Percentiles rank a stretch among this genome's conserved stretches.
These are phyloP conservation scores for Bellardia pandia DNA, from an alignment of 2,888 invertebrate genomes.

Conservation along the genomic window DNA sequence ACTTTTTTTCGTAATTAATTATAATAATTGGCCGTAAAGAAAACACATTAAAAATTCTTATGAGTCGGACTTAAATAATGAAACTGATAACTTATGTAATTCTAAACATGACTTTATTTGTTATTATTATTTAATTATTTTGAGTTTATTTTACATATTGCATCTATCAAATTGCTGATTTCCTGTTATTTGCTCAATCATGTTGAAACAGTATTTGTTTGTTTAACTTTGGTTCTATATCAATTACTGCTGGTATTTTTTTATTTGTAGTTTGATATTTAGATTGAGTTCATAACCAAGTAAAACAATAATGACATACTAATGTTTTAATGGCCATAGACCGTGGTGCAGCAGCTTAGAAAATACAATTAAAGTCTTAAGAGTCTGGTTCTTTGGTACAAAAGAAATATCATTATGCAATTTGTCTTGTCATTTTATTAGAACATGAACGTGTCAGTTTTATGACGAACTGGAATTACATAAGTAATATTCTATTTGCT, in stretches of 20 bases:
- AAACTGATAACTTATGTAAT: constrained; percentile 15
- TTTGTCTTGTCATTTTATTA: constrained; percentile 36
- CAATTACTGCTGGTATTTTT: neutral
- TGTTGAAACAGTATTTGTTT: neutral
- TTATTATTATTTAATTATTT: constrained; percentile 22
- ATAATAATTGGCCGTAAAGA: constrained; percentile 14
- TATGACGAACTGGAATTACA: constrained; percentile 17
- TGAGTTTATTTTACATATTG: neutral
- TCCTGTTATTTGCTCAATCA: constrained; percentile 51
- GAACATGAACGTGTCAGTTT: constrained; percentile 27
- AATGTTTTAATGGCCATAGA: neutral
- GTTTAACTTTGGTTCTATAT: constrained; percentile 1
- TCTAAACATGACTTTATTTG: constrained; percentile 10
- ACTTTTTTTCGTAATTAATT: neutral
- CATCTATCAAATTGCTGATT: constrained; percentile 33
- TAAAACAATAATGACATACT: neutral
- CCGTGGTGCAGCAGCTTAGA: neutral
- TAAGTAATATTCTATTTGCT: neutral
- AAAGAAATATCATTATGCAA: constrained; percentile 12
- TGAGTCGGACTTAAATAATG: neutral
- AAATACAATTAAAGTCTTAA: constrained; percentile 4
- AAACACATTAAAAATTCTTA: neutral
- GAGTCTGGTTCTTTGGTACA: neutral
- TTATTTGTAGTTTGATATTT: neutral
- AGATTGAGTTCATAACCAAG: constrained; percentile 9